Evolutionary conservation across 2,888 invertebrate species (phyloP), one percentile per base, ranked within the genome.

Genomic region (Germaria angustata): DNA sequence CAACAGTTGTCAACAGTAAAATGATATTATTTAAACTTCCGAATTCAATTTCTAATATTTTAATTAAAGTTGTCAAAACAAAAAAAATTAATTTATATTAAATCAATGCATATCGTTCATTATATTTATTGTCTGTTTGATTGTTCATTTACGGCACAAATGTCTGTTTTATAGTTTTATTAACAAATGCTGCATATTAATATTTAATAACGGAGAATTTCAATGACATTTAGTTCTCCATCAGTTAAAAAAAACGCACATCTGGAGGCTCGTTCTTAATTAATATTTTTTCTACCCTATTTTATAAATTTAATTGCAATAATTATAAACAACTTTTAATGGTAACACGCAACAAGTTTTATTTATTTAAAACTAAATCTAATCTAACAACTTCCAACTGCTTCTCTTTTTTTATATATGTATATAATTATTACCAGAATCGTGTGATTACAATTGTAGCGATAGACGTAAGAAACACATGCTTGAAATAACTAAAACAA

Each of bases 261-360:
- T 77, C 53, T 61, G 77, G 77, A 20, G 77, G 77, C 77, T 77
- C 69, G 77, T 77, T 77, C 53, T 69, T 46, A 51, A 6, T 28
- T 28, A 5, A 28, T 28, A 28, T 5, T 28, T 28, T 28, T 28
- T 28, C 28, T 6, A 32, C n/a, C n/a, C n/a, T n/a, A n/a, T n/a
- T n/a, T n/a, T n/a, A n/a, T n/a, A n/a, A 24, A 34, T 46, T 39
- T 68, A 51, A 68, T 68, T 17, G 53, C 39, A 17, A 28, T 68
- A 39, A 41, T 68, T 68, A 49, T 7, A 39, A 6, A n/a, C 20
- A 32, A 53, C 20, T 17, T 28, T 24, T 65, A 51, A 51, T 24
- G n/a, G 13, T 3, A 6, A 36, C 9, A 11, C 5, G 15, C 15
- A 34, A 69, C 57, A 13, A 71, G 46, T 59, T 59, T 36, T 36